These are phyloP conservation scores for Caenorhabditis wallacei DNA, from an alignment of 2,888 invertebrate genomes.

Conservation along the genomic window DNA sequence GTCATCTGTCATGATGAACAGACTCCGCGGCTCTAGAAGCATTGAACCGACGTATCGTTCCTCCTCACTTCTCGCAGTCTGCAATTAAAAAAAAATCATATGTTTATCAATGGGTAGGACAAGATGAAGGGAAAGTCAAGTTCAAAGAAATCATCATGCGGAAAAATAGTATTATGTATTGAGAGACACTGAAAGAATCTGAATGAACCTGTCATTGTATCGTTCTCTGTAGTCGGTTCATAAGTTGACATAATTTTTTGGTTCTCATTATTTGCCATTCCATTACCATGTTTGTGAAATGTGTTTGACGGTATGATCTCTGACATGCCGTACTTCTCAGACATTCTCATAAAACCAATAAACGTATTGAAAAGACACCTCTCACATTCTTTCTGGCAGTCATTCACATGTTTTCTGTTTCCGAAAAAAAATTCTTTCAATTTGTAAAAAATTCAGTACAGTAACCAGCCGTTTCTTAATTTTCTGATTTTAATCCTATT, in stretches of 20 bases:
- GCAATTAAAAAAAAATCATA: constrained; percentile 41
- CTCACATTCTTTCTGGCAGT: constrained; percentile 16
- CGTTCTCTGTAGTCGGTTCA: constrained; percentile 48
- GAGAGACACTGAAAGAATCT: constrained; percentile 41
- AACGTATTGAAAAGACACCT: constrained; percentile 30
- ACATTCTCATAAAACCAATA: constrained; percentile 55
- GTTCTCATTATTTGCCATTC: constrained; percentile 48
- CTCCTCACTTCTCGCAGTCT: constrained; percentile 44
- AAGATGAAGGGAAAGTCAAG: constrained; percentile 42
- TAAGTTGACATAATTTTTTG: constrained; percentile 48
- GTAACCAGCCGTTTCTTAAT: constrained; percentile 26
- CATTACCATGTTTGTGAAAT: constrained; percentile 53
- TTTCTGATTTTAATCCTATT: constrained; percentile 33
- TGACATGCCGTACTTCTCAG: constrained; percentile 32
- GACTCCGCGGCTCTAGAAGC: constrained; percentile 91
- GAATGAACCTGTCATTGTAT: constrained; percentile 21
- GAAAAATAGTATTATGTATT: constrained; percentile 4
- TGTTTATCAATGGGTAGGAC: constrained; percentile 38
- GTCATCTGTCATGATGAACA: constrained; percentile 90
- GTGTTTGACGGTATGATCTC: constrained; percentile 54
- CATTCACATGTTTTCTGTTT: constrained; percentile 4
- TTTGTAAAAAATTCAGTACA: constrained; percentile 22
- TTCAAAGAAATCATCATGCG: constrained; percentile 54
- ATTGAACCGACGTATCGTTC: constrained; percentile 84
- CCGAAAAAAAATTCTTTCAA: constrained; percentile 12